Evolutionary conservation across 2,797 vertebrate species (phyloP).

Genomic region (Percopsis omiscomaycus): DNA sequence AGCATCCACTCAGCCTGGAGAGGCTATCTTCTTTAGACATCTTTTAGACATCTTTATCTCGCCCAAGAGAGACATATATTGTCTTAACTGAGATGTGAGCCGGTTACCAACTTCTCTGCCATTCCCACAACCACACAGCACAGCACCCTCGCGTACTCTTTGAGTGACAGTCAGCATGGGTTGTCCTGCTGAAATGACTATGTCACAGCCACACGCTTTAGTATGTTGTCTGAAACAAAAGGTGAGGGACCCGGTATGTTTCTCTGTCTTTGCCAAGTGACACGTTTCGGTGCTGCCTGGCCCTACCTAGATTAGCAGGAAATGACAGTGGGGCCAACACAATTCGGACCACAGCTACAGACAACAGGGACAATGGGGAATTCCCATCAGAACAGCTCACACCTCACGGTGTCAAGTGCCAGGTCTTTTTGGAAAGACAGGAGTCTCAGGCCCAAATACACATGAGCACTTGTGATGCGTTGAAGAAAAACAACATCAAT

Average conservation of each 20-base stretch:
- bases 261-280: background rate
- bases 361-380: slow-evolving; percentile 40
- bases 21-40: background rate
- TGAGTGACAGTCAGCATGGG: background rate
- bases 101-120: slow-evolving; percentile 40
- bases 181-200: slow-evolving; percentile 22
- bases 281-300: background rate
- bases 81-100: slow-evolving; percentile 60
- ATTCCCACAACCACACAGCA: slow-evolving; percentile 22
- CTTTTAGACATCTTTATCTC: slow-evolving; percentile 36
- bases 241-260: background rate
- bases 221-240: background rate
- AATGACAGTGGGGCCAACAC: slow-evolving; percentile 16
- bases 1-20: slow-evolving; percentile 32
- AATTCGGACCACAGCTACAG: slow-evolving; percentile 5
- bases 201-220: slow-evolving; percentile 14
- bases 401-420: slow-evolving; percentile 33
- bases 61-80: slow-evolving; percentile 47
- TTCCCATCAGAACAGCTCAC: slow-evolving; percentile 31
- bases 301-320: slow-evolving; percentile 7
- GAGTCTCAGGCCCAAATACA: background rate
- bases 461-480: no score
- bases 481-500: no score
- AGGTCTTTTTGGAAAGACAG: background rate
- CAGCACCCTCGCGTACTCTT: slow-evolving; percentile 29